A percentile compares a stretch with the other conserved stretches of the same genome.
Conservation (phyloP, 1,140 invertebrate genomes). For the Chrysomallon squamiferum region DNA sequence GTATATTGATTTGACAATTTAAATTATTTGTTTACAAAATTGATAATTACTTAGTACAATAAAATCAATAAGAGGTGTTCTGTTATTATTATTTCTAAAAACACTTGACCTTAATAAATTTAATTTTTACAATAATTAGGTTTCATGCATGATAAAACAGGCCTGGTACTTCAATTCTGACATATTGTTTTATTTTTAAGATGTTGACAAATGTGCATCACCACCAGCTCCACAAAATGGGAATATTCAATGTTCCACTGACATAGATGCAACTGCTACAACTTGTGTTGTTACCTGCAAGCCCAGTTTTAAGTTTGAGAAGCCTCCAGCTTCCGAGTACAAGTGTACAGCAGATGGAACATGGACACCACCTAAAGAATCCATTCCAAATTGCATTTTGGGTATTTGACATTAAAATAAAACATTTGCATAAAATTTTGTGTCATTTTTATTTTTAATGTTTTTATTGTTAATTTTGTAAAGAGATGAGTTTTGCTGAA, state of each 20-base stretch:
- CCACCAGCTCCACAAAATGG: constrained; percentile 33
- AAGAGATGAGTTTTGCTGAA: background rate
- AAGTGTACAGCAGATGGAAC: constrained; percentile 71
- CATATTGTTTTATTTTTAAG: constrained; percentile 28
- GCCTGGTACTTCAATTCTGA: too few species aligned
- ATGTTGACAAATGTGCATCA: constrained; percentile 26
- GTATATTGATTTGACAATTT: too few species aligned
- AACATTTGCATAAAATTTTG: background rate
- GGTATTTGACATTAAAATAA: constrained; percentile 70
- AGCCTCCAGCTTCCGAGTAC: constrained; percentile 70
- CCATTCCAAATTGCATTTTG: constrained; percentile 76
- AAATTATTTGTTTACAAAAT: too few species aligned
- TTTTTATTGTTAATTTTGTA: background rate
- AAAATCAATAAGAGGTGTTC: background rate
- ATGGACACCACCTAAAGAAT: constrained; percentile 71
- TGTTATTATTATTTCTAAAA: background rate
- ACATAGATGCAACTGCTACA: constrained; percentile 15
- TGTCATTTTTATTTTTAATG: background rate
- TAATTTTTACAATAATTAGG: too few species aligned
- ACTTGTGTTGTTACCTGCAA: constrained; percentile 74
- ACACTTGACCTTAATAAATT: too few species aligned
- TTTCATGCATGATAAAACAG: background rate
- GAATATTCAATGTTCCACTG: constrained; percentile 25
- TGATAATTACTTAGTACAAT: too few species aligned
- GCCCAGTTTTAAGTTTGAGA: constrained; percentile 69